Evolutionary conservation across 2,113 vertebrate species (phyloP).

Genomic region (Tachysurus vachellii): DNA sequence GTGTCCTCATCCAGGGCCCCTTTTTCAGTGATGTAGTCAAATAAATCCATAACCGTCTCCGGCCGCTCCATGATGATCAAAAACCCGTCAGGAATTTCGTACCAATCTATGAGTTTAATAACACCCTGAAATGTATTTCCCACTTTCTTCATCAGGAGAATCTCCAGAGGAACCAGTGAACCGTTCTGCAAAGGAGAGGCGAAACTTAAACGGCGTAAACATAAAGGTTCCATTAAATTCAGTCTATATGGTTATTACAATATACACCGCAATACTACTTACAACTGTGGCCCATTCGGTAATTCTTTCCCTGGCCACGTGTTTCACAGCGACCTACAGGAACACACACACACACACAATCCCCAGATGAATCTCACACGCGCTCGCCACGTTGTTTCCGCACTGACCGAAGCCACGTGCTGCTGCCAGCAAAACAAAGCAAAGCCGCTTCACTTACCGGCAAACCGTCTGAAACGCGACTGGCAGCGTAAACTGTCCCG

Average conservation of each 20-base stretch:
- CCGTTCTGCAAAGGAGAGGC: conserved; percentile 75
- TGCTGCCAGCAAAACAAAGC: conserved; percentile 47
- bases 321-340: conserved; percentile 88
- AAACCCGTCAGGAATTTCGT: conserved; percentile 93
- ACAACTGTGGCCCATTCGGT: conserved; percentile 92
- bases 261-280: conserved; percentile 64
- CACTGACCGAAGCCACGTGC: conserved; percentile 47
- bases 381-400: conserved; percentile 27
- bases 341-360: background rate
- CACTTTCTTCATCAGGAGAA: conserved; percentile 93
- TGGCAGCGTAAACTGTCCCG: conserved; percentile 91
- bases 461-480: conserved; percentile 85
- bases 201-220: background rate
- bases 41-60: conserved; percentile 92
- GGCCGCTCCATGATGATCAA: conserved; percentile 93
- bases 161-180: conserved; percentile 88
- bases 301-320: conserved; percentile 90
- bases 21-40: conserved; percentile 97
- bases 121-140: conserved; percentile 89
- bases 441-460: conserved; percentile 77
- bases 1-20: conserved; percentile 91
- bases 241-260: background rate
- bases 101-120: conserved; percentile 94
- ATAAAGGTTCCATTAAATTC: too few relatives aligned
- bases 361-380: background rate